A percentile compares a stretch with the other conserved stretches of the same genome.
Conservation (phyloP, 2,888 invertebrate genomes). For the Nomada fabriciana region DNA sequence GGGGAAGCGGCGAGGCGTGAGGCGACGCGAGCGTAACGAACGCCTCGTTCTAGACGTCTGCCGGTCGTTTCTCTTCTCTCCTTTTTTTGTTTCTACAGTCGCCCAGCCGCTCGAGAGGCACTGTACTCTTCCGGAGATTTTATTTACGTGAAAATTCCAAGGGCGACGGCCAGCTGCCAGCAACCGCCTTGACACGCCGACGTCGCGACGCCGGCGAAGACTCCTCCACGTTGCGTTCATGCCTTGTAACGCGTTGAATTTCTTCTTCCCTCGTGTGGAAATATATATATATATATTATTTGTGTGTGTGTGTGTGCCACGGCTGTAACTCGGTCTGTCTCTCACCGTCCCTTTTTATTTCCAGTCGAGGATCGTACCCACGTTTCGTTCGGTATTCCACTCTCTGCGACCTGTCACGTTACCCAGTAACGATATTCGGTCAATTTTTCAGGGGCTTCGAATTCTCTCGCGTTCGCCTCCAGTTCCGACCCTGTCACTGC, state of each 20-base stretch:
- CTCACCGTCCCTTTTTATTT: neutral
- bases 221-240: slow-evolving; percentile 10
- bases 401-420: neutral
- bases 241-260: slow-evolving; percentile 31
- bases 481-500: neutral
- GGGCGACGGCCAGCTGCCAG: slow-evolving; percentile 72
- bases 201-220: slow-evolving; percentile 63
- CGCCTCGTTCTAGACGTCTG: slow-evolving; percentile 67
- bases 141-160: slow-evolving; percentile 77
- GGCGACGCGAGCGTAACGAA: slow-evolving; percentile 74
- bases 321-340: neutral
- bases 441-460: slow-evolving; percentile 21
- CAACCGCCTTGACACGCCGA: slow-evolving; percentile 64
- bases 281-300: too few species aligned
- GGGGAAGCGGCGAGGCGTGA: slow-evolving; percentile 75
- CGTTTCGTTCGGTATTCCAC: slow-evolving; percentile 6
- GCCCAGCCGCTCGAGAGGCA: slow-evolving; percentile 64
- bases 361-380: neutral
- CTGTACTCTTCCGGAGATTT: slow-evolving; percentile 72
- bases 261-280: slow-evolving; percentile 21
- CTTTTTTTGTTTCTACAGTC: slow-evolving; percentile 58
- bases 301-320: neutral
- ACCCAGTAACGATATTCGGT: slow-evolving; percentile 25
- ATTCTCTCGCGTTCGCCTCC: neutral
- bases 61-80: slow-evolving; percentile 63